phyloP scores from a whole-genome alignment of 1,140 invertebrate species.

The Lasioglossum albipes region DNA sequence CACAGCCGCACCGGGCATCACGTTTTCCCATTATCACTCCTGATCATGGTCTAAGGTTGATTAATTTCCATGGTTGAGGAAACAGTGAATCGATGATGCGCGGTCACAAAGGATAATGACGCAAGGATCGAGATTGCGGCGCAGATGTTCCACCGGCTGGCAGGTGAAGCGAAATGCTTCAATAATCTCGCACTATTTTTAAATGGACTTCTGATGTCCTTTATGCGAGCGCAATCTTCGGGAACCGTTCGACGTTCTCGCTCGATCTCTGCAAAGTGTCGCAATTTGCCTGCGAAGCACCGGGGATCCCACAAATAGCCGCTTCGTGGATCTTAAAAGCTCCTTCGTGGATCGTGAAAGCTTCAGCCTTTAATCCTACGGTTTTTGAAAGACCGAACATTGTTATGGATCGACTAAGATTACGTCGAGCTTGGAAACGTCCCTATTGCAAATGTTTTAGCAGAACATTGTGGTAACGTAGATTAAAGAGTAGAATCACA shows the following conservation, averaged over 20 bases:
- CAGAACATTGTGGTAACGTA: too few relatives aligned
- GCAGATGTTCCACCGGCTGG: conserved; percentile 74
- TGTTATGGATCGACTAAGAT: too few relatives aligned
- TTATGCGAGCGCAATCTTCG: conserved; percentile 38
- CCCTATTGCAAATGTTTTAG: too few relatives aligned
- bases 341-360: too few relatives aligned
- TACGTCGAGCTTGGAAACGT: too few relatives aligned
- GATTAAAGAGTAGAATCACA: too few relatives aligned
- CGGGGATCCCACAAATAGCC: too few relatives aligned
- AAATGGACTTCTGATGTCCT: conserved; percentile 52
- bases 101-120: conserved; percentile 70
- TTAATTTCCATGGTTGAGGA: conserved; percentile 78
- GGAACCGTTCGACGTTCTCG: neutral
- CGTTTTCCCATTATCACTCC: conserved; percentile 41
- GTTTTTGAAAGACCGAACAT: too few relatives aligned
- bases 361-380: too few relatives aligned
- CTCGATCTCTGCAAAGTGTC: neutral
- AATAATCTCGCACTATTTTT: conserved; percentile 75
- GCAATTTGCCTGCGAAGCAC: neutral
- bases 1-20: conserved; percentile 16
- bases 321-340: too few relatives aligned
- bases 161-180: conserved; percentile 78
- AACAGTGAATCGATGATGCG: conserved; percentile 73
- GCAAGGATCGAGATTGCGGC: conserved; percentile 68
- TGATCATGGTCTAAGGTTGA: conserved; percentile 69